These are phyloP conservation scores for Ophraella communa DNA, from an alignment of 2,888 invertebrate species.

Conservation along the genomic window DNA sequence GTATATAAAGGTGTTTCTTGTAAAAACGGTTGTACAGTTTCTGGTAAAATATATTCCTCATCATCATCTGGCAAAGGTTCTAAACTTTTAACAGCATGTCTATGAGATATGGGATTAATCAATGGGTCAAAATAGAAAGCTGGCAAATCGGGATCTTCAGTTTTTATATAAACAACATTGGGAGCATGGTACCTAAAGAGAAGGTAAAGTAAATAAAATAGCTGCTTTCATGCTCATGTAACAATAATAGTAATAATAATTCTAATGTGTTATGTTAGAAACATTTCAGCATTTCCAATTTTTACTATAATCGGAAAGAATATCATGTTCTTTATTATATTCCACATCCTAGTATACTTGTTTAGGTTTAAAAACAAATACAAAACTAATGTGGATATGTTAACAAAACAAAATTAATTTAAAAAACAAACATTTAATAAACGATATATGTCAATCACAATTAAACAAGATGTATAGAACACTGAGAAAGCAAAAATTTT, in stretches of 20 bases:
- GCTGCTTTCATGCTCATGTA: too few species aligned
- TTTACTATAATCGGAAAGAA: slow-evolving; percentile 62
- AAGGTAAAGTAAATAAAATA: background rate
- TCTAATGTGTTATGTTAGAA: slow-evolving; percentile 59
- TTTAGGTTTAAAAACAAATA: slow-evolving; percentile 26
- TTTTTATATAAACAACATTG: slow-evolving; percentile 99
- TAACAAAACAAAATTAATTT: background rate
- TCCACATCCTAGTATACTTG: slow-evolving; percentile 68
- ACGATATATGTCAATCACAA: too few species aligned
- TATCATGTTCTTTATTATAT: slow-evolving; percentile 62
- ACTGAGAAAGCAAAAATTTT: too few species aligned
- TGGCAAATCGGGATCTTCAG: slow-evolving; percentile 99
- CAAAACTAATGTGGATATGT: slow-evolving; percentile 34
- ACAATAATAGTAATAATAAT: background rate
- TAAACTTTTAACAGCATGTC: slow-evolving; percentile 80
- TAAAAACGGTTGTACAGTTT: slow-evolving; percentile 89
- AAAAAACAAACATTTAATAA: background rate
- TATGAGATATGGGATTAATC: slow-evolving; percentile 98
- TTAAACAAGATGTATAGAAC: too few species aligned
- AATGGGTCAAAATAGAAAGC: slow-evolving; percentile 99
- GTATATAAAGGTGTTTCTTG: slow-evolving; percentile 96
- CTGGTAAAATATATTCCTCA: slow-evolving; percentile 91
- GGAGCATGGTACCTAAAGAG: slow-evolving; percentile 93
- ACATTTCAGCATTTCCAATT: slow-evolving; percentile 64
- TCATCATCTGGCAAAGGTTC: slow-evolving; percentile 93